Percentiles rank a stretch among this genome's conserved stretches.
Evolutionary conservation across 2,888 invertebrate genomes (phyloP).

Genomic region (Phortica okadai): DNA sequence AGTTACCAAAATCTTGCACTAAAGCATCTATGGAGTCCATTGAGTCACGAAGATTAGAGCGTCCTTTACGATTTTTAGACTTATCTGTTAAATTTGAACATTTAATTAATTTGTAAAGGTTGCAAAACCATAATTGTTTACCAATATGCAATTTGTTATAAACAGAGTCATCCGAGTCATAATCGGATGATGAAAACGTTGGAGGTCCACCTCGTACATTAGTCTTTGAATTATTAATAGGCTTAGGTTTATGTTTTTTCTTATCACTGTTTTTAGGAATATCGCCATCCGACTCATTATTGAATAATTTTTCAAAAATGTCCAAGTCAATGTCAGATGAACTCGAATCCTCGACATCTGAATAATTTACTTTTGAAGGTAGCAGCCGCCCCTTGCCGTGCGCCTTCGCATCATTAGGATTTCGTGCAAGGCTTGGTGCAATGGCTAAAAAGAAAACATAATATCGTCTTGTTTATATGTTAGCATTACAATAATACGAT

Average conservation of each 20-base stretch:
- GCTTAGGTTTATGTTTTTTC: not conserved
- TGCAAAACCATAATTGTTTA: no score
- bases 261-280: constrained; percentile 39
- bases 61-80: constrained; percentile 43
- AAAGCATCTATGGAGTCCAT: constrained; percentile 61
- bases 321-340: constrained; percentile 67
- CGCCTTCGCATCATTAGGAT: constrained; percentile 19
- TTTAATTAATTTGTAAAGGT: no score
- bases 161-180: constrained; percentile 51
- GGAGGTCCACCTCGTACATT: constrained; percentile 33
- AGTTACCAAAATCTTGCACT: constrained; percentile 60
- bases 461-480: not conserved
- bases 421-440: constrained; percentile 20
- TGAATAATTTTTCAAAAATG: constrained; percentile 70
- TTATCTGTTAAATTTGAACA: constrained; percentile 40
- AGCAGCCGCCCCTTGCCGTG: constrained; percentile 43
- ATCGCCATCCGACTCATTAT: constrained; percentile 64
- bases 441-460: constrained; percentile 34
- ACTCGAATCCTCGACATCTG: constrained; percentile 58
- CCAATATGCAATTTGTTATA: not conserved
- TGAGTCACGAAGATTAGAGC: constrained; percentile 50
- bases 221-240: constrained; percentile 15
- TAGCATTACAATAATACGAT: not conserved
- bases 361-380: constrained; percentile 9
- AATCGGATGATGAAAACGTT: constrained; percentile 56